Evolutionary conservation across 2,888 invertebrate genomes (phyloP).

Genomic region (Clunio marinus): DNA sequence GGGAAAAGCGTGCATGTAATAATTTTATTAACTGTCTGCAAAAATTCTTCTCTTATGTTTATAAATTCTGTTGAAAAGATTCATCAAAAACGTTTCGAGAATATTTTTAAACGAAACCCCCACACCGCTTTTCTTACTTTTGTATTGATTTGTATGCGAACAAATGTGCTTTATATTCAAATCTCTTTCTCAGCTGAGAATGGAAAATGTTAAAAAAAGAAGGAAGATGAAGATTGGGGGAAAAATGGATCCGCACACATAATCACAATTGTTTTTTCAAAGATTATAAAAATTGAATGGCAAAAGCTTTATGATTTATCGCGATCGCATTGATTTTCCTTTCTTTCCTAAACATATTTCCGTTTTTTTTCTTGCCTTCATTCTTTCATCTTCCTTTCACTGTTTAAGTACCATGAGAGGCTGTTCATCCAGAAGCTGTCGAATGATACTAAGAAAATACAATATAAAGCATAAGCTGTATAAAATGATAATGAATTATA

Average conservation of each 20-base stretch:
- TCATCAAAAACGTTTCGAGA: conserved; percentile 12
- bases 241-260: conserved; percentile 12
- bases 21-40: conserved; percentile 21
- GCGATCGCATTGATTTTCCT: conserved; percentile 12
- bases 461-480: too few relatives aligned
- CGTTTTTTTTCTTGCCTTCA: not conserved
- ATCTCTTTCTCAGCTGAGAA: too few relatives aligned
- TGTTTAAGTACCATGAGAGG: too few relatives aligned
- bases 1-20: conserved; percentile 23
- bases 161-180: conserved; percentile 27
- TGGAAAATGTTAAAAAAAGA: too few relatives aligned
- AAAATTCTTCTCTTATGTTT: not conserved
- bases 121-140: not conserved
- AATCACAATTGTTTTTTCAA: conserved; percentile 18
- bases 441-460: too few relatives aligned
- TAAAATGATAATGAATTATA: not conserved
- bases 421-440: not conserved
- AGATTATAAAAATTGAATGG: conserved; percentile 7
- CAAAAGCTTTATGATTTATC: conserved; percentile 16
- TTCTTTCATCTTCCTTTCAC: not conserved
- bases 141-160: not conserved
- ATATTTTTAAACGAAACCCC: not conserved
- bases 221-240: not conserved
- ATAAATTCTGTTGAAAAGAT: not conserved
- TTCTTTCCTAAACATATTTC: conserved; percentile 2